phyloP scores from a whole-genome alignment of 2,797 vertebrate genomes.

The Macroramphosus scolopax region DNA sequence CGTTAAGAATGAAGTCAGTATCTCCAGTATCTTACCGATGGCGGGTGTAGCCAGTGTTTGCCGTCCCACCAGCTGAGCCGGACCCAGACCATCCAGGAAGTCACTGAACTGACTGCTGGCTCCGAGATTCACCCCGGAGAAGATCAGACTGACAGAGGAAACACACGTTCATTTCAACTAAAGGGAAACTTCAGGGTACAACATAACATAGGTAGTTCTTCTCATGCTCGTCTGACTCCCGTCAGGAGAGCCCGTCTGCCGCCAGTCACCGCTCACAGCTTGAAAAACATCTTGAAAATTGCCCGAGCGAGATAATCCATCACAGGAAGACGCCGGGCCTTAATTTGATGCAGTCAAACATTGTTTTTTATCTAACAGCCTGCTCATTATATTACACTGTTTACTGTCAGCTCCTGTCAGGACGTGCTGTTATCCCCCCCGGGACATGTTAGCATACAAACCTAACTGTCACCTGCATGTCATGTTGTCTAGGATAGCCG shows the following conservation, averaged over 20 bases:
- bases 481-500: too few species aligned
- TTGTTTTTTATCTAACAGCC: conserved; percentile 16
- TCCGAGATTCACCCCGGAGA: conserved; percentile 91
- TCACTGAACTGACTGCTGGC: conserved; percentile 97
- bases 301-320: conserved; percentile 14
- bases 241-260: background rate
- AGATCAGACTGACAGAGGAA: conserved; percentile 83
- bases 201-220: background rate
- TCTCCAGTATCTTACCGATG: conserved; percentile 80
- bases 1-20: too few species aligned
- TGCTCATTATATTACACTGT: conserved; percentile 25
- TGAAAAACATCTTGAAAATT: conserved; percentile 15
- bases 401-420: conserved; percentile 10
- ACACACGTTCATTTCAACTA: conserved; percentile 4
- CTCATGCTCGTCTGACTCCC: background rate
- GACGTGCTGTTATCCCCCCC: background rate
- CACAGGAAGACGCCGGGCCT: conserved; percentile 15
- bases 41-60: conserved; percentile 96
- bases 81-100: conserved; percentile 95
- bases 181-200: background rate
- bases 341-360: conserved; percentile 23
- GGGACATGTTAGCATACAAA: background rate
- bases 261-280: conserved; percentile 17
- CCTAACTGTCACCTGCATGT: background rate
- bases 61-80: conserved; percentile 93